A percentile compares a stretch with the other conserved stretches of the same genome.
These are phyloP conservation scores for Drosophila mojavensis DNA, from an alignment of 1,140 invertebrate genomes.

Conservation along the genomic window DNA sequence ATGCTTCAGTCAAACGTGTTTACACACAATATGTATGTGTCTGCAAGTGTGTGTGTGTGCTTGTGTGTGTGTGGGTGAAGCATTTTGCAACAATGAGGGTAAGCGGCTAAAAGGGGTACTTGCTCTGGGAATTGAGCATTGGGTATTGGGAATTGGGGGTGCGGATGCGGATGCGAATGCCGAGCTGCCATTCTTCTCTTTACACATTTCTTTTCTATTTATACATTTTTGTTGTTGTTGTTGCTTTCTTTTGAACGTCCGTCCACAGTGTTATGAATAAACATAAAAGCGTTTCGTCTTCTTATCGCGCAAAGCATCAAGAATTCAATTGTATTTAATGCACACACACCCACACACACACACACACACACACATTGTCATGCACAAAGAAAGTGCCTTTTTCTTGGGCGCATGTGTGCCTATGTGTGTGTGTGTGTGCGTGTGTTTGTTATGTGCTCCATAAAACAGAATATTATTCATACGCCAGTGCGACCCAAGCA, in stretches of 20 bases:
- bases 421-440: conserved; percentile 33
- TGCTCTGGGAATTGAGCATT: conserved; percentile 21
- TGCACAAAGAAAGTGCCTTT: conserved; percentile 58
- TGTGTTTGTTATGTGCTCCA: conserved; percentile 28
- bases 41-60: conserved; percentile 11
- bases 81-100: conserved; percentile 42
- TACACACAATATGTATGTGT: conserved; percentile 15
- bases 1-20: conserved; percentile 30
- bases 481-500: conserved; percentile 49
- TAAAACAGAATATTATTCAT: conserved; percentile 68
- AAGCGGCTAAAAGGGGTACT: conserved; percentile 37
- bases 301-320: conserved; percentile 72
- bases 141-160: conserved; percentile 12
- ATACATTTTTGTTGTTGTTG: too few species aligned
- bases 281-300: conserved; percentile 68
- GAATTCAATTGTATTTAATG: conserved; percentile 76
- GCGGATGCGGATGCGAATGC: conserved; percentile 19
- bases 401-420: conserved; percentile 13
- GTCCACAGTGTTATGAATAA: conserved; percentile 66
- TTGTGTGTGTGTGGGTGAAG: conserved; percentile 5
- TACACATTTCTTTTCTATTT: background rate
- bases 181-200: conserved; percentile 14
- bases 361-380: conserved; percentile 40
- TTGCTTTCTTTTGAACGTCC: conserved; percentile 21
- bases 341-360: conserved; percentile 22